Percentiles rank a stretch among this genome's conserved stretches.
phyloP scores from a whole-genome alignment of 2,888 invertebrate genomes.

The Bellardia bayeri region DNA sequence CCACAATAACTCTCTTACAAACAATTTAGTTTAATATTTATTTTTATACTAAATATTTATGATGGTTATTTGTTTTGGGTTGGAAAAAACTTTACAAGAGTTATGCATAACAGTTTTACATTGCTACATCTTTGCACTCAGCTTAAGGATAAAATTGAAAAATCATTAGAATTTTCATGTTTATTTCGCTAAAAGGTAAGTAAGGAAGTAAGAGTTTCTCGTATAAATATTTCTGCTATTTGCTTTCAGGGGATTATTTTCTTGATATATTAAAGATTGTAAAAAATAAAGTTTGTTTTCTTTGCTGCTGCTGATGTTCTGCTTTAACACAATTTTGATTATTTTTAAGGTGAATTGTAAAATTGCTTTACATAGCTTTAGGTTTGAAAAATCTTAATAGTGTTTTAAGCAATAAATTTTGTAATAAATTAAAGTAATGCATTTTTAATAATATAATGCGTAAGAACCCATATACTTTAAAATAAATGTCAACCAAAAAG shows the following conservation, averaged over 20 bases:
- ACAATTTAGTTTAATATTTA: slow-evolving; percentile 63
- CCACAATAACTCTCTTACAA: slow-evolving; percentile 61
- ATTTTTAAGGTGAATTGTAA: slow-evolving; percentile 5
- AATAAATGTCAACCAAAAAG: too few relatives aligned
- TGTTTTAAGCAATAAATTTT: neutral
- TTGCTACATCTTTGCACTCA: neutral
- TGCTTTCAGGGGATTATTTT: slow-evolving; percentile 4
- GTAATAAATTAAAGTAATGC: neutral
- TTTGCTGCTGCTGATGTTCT: neutral
- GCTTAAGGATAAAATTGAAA: slow-evolving; percentile 48
- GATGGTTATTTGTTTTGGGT: slow-evolving; percentile 60
- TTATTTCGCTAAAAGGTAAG: slow-evolving; percentile 47
- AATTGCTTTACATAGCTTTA: neutral
- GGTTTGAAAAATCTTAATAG: neutral
- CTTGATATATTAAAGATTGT: slow-evolving; percentile 21
- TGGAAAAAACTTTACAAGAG: slow-evolving; percentile 37
- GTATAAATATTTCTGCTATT: neutral
- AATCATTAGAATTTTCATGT: slow-evolving; percentile 49
- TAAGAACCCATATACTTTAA: too few relatives aligned
- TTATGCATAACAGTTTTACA: slow-evolving; percentile 33
- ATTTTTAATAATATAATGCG: too few relatives aligned
- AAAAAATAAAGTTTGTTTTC: slow-evolving; percentile 22
- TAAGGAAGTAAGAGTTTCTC: neutral
- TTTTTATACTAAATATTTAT: slow-evolving; percentile 45
- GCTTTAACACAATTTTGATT: neutral